Evolutionary conservation across 2,888 invertebrate genomes (phyloP).

Genomic region (Opisthograptis luteolata): DNA sequence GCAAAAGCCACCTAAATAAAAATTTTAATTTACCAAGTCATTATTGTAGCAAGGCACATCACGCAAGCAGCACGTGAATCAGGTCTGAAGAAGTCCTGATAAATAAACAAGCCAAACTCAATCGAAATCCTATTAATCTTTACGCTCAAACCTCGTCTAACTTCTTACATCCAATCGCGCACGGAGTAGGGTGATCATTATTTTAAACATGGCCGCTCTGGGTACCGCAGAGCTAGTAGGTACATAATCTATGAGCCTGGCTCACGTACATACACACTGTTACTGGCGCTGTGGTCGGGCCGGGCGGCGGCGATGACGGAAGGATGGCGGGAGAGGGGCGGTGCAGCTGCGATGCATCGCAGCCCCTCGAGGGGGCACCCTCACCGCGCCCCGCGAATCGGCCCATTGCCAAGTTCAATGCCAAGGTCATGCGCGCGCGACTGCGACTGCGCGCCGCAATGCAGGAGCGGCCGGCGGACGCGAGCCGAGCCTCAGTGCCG

Average conservation of each 20-base stretch:
- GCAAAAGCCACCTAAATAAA: too few species aligned
- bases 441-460: slow-evolving; percentile 87
- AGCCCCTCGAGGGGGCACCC: slow-evolving; percentile 48
- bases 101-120: slow-evolving; percentile 13
- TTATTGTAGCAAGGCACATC: too few species aligned
- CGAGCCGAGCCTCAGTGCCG: slow-evolving; percentile 73
- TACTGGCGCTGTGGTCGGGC: slow-evolving; percentile 28
- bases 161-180: slow-evolving; percentile 45
- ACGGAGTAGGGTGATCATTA: slow-evolving; percentile 47
- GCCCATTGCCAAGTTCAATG: slow-evolving; percentile 91
- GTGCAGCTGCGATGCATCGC: slow-evolving; percentile 79
- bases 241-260: slow-evolving; percentile 43
- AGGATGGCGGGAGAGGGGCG: slow-evolving; percentile 69
- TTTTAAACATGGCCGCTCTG: slow-evolving; percentile 36
- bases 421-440: slow-evolving; percentile 89
- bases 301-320: slow-evolving; percentile 56
- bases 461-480: slow-evolving; percentile 84
- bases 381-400: slow-evolving; percentile 59
- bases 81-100: too few species aligned
- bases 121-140: slow-evolving; percentile 19
- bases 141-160: slow-evolving; percentile 12
- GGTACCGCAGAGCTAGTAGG: slow-evolving; percentile 27
- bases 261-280: slow-evolving; percentile 41
- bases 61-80: too few species aligned
- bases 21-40: too few species aligned